Evolutionary conservation across 2,113 vertebrate species (phyloP).

Genomic region (Odocoileus virginianus): DNA sequence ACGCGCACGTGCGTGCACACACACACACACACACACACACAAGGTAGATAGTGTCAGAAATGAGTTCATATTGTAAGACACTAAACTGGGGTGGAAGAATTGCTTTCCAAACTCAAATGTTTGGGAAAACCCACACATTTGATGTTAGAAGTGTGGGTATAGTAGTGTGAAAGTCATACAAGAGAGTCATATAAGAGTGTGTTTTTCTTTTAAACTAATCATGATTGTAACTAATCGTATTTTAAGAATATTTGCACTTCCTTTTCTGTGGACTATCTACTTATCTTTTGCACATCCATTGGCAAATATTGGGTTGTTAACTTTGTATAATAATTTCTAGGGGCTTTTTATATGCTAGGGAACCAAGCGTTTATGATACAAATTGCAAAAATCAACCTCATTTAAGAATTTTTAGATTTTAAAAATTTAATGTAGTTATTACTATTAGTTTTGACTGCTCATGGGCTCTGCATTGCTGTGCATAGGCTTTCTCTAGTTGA

Average conservation of each 20-base stretch:
- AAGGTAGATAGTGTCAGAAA: neutral
- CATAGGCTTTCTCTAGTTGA: neutral
- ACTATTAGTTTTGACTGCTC: neutral
- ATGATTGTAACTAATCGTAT: neutral
- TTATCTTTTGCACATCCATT: neutral
- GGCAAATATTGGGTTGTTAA: neutral
- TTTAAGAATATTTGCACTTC: neutral
- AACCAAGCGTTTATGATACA: neutral
- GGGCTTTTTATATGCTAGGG: neutral
- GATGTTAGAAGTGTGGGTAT: neutral
- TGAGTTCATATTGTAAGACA: neutral
- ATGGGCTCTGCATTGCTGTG: neutral
- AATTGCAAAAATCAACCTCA: neutral
- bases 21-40: neutral
- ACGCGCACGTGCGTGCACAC: rapidly evolving
- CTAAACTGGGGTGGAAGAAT: neutral
- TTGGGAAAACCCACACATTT: neutral
- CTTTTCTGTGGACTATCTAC: neutral
- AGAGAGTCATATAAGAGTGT: neutral
- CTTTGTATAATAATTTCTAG: neutral
- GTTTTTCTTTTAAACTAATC: neutral
- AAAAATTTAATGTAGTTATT: neutral
- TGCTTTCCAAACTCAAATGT: neutral
- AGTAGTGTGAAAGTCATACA: neutral
- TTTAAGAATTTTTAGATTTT: neutral